phyloP scores from a whole-genome alignment of 2,113 vertebrate genomes.

The Psettodes erumei region DNA sequence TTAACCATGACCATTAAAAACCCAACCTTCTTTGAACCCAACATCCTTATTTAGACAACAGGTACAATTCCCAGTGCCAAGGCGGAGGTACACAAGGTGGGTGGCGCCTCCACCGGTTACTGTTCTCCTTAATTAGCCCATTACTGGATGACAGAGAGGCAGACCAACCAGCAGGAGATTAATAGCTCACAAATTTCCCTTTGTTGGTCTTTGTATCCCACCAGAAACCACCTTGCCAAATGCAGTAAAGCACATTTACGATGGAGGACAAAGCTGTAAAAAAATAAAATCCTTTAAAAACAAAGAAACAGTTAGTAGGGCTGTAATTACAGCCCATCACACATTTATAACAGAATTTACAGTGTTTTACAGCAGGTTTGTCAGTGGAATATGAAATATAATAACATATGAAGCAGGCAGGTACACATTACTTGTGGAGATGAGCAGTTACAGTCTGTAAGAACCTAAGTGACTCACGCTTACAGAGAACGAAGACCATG shows the following conservation, averaged over 20 bases:
- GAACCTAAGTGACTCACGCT: background rate
- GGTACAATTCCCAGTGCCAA: slow-evolving; percentile 7
- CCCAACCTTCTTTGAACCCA: slow-evolving; percentile 11
- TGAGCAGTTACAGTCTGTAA: background rate
- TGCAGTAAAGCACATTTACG: slow-evolving; percentile 60
- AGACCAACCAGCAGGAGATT: slow-evolving; percentile 50
- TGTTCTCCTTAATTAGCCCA: slow-evolving; percentile 70
- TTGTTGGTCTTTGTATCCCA: slow-evolving; percentile 58
- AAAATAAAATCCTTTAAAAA: slow-evolving; percentile 35
- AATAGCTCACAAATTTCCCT: slow-evolving; percentile 68
- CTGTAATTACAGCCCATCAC: slow-evolving; percentile 49
- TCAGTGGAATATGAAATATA: background rate
- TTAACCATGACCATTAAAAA: slow-evolving; percentile 28
- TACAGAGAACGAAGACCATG: background rate
- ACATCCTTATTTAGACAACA: slow-evolving; percentile 21
- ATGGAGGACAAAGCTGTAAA: slow-evolving; percentile 42
- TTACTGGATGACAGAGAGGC: slow-evolving; percentile 57
- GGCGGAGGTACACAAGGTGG: slow-evolving; percentile 46
- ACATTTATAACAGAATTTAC: background rate
- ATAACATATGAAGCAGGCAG: slow-evolving; percentile 11
- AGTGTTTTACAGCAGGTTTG: background rate
- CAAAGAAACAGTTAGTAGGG: slow-evolving; percentile 26
- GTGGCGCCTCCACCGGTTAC: slow-evolving; percentile 59
- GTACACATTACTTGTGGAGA: background rate
- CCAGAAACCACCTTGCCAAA: slow-evolving; percentile 48